Evolutionary conservation across 30 jellyfish, hydroid and myxozoan genomes (phyloP).

Genomic region (Catostylus mosaicus): DNA sequence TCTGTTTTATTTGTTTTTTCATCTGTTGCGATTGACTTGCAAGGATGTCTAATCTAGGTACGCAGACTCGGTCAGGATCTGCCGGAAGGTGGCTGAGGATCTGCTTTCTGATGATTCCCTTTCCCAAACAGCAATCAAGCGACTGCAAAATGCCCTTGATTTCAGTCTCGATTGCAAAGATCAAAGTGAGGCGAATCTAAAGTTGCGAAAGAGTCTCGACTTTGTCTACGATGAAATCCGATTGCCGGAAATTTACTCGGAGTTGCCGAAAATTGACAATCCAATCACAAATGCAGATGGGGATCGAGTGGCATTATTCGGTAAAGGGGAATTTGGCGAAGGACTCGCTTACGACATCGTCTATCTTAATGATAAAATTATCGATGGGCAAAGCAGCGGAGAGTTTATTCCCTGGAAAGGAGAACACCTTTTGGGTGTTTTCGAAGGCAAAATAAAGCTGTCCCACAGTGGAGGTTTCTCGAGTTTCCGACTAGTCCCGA

Average conservation of each 20-base stretch:
- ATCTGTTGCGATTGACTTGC: no score
- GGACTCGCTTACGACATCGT: background rate
- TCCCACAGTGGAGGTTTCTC: slow-evolving; percentile 84
- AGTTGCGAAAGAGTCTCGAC: slow-evolving; percentile 36
- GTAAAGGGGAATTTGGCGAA: slow-evolving; percentile 12
- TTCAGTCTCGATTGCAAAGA: slow-evolving; percentile 17
- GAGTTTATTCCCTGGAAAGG: slow-evolving; percentile 14
- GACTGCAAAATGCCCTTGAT: slow-evolving; percentile 21
- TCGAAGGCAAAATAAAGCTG: slow-evolving; percentile 54
- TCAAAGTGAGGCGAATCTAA: slow-evolving; percentile 4
- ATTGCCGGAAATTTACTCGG: slow-evolving; percentile 68
- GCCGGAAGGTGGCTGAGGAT: slow-evolving; percentile 39
- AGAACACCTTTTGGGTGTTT: slow-evolving; percentile 22
- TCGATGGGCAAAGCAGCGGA: slow-evolving; percentile 54
- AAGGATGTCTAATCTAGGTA: no score
- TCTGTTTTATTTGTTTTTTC: no score
- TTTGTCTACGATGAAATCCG: slow-evolving; percentile 65
- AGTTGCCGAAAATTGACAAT: background rate
- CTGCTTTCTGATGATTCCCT: slow-evolving; percentile 13
- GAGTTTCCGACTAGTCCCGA: slow-evolving; percentile 78
- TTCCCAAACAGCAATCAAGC: slow-evolving; percentile 8
- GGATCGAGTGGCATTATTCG: slow-evolving; percentile 11
- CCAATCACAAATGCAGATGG: background rate
- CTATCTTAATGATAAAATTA: slow-evolving; percentile 36
- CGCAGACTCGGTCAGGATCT: slow-evolving; percentile 32